A percentile compares a stretch with the other conserved stretches of the same genome.
Evolutionary conservation across 2,797 vertebrate genomes (phyloP).

Genomic region (Amblyraja radiata): DNA sequence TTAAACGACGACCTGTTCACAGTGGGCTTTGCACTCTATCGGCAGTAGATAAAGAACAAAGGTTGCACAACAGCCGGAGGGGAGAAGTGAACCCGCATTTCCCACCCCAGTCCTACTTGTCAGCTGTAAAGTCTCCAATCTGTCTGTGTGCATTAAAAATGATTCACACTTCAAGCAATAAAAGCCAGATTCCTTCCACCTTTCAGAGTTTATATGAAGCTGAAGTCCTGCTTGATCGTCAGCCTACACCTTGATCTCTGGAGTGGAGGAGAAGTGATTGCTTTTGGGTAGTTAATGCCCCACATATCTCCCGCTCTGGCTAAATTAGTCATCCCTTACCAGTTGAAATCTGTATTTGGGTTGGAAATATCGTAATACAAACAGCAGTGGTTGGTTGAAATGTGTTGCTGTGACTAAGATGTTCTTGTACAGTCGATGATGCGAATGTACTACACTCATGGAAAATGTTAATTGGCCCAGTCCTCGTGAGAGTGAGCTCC

Average conservation of each 20-base stretch:
- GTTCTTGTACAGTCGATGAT: not conserved
- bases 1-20: not conserved
- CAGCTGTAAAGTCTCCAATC: not conserved
- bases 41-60: not conserved
- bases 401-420: slow-evolving; percentile 1
- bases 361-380: not conserved
- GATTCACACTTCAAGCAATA: not conserved
- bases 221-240: not conserved
- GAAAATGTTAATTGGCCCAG: not conserved
- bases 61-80: not conserved
- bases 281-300: not conserved
- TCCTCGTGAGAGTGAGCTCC: not conserved
- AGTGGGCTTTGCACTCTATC: not conserved
- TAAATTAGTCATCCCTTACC: not conserved
- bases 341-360: not conserved
- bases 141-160: not conserved
- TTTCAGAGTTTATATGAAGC: not conserved
- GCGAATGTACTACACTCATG: not conserved
- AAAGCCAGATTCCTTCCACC: not conserved
- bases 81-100: not conserved
- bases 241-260: slow-evolving; percentile 14
- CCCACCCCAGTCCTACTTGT: too few relatives aligned
- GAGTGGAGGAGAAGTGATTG: slow-evolving; percentile 20
- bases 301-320: not conserved
- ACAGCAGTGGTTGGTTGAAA: not conserved